Conservation (phyloP, 2,888 invertebrate species). For the Diogma glabrata region DNA sequence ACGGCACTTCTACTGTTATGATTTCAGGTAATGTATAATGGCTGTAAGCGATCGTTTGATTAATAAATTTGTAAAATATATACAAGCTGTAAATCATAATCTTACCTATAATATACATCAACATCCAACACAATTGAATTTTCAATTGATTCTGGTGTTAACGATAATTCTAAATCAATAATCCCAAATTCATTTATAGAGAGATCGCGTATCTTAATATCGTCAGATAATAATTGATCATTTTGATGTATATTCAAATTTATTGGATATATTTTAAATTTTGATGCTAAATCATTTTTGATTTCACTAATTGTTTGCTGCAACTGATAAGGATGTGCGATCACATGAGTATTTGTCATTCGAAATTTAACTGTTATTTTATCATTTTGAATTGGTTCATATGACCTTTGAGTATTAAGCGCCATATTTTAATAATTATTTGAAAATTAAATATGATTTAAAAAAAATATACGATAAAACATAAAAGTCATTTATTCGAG, state of each 20-base stretch:
- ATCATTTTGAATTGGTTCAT: too few relatives aligned
- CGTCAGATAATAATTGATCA: conserved; percentile 31
- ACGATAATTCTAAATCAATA: conserved; percentile 25
- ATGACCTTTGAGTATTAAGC: too few relatives aligned
- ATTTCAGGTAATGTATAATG: conserved; percentile 41
- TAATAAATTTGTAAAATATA: not conserved
- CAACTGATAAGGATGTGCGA: conserved; percentile 35
- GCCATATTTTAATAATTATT: too few relatives aligned
- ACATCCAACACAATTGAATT: conserved; percentile 23
- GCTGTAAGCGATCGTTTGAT: conserved; percentile 22
- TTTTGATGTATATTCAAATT: conserved; percentile 40
- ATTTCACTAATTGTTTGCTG: conserved; percentile 44
- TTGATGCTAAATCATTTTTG: conserved; percentile 45
- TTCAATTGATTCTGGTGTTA: conserved; percentile 16
- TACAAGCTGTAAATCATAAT: not conserved
- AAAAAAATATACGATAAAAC: too few relatives aligned
- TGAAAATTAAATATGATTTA: too few relatives aligned
- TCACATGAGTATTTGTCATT: conserved; percentile 27
- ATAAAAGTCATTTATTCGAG: too few relatives aligned
- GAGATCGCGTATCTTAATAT: conserved; percentile 25
- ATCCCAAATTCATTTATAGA: conserved; percentile 32
- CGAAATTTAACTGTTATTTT: conserved; percentile 36
- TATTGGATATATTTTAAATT: conserved; percentile 43
- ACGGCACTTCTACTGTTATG: conserved; percentile 41
- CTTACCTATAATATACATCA: conserved; percentile 34